phyloP scores from a whole-genome alignment of 1,140 invertebrate species.

The Drosophila varians region DNA sequence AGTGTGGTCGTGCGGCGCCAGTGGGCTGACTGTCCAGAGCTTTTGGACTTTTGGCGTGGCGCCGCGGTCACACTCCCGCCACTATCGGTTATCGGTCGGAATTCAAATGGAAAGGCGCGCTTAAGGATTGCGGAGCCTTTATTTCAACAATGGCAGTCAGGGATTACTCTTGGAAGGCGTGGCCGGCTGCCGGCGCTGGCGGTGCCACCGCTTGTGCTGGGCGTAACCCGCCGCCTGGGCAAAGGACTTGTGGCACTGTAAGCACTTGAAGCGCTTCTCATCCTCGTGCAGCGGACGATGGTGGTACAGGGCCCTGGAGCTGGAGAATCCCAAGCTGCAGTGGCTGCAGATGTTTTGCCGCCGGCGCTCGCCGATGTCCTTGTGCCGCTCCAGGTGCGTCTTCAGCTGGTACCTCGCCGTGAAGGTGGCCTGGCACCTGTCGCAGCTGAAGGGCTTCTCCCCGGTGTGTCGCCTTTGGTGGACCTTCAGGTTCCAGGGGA shows the following conservation, averaged over 20 bases:
- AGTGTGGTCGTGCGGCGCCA: slow-evolving; percentile 1
- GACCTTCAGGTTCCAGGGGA: slow-evolving; percentile 54
- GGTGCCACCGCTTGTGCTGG: slow-evolving; percentile 69
- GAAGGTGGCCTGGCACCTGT: slow-evolving; percentile 88
- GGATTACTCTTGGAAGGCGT: neutral
- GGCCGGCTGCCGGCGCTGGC: slow-evolving; percentile 6
- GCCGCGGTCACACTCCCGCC: neutral
- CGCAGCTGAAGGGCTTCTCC: slow-evolving; percentile 88
- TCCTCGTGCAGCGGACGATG: slow-evolving; percentile 91
- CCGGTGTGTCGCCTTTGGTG: slow-evolving; percentile 92
- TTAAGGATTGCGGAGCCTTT: neutral
- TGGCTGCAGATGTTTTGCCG: slow-evolving; percentile 40
- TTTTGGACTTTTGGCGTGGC: neutral
- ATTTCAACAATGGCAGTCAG: neutral
- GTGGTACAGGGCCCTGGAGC: slow-evolving; percentile 84
- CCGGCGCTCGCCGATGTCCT: slow-evolving; percentile 37
- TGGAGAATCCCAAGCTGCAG: slow-evolving; percentile 63
- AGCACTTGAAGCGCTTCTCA: slow-evolving; percentile 91
- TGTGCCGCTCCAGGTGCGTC: slow-evolving; percentile 45
- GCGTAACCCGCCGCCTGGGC: slow-evolving; percentile 65
- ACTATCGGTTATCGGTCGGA: neutral
- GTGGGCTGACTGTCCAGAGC: neutral
- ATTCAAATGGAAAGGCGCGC: neutral
- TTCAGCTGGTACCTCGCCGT: slow-evolving; percentile 84
- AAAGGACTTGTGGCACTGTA: slow-evolving; percentile 81